These are phyloP conservation scores for Quadroppia sp. DNA, from an alignment of 2,888 invertebrate species.

Conservation along the genomic window DNA sequence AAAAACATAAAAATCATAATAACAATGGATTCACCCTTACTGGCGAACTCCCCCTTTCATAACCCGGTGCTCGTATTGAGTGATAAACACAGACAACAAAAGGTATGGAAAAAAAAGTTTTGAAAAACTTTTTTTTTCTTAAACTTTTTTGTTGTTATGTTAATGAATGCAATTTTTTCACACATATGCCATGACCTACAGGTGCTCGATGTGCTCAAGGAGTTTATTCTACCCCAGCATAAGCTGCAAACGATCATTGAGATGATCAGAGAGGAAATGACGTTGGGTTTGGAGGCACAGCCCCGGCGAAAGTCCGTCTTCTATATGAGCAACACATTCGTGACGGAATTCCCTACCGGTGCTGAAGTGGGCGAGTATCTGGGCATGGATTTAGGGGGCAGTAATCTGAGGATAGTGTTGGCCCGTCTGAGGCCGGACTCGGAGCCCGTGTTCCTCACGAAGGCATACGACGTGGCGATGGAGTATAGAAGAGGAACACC, in stretches of 20 bases:
- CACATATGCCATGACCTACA: too few species aligned
- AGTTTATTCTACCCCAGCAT: background rate
- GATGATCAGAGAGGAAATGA: slow-evolving; percentile 35
- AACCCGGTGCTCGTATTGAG: slow-evolving; percentile 11
- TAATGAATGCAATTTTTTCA: background rate
- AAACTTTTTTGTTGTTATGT: too few species aligned
- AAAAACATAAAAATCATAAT: too few species aligned
- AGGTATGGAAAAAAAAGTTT: too few species aligned
- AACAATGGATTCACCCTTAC: background rate
- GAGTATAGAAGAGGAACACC: slow-evolving; percentile 20
- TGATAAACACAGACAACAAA: slow-evolving; percentile 13
- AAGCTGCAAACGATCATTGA: slow-evolving; percentile 9
- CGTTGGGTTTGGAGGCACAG: slow-evolving; percentile 28
- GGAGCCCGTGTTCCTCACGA: slow-evolving; percentile 10
- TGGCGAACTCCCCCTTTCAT: slow-evolving; percentile 19
- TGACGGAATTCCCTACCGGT: slow-evolving; percentile 38
- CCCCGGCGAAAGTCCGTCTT: slow-evolving; percentile 13
- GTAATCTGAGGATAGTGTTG: slow-evolving; percentile 40
- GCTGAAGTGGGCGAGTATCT: slow-evolving; percentile 41
- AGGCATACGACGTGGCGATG: slow-evolving; percentile 36
- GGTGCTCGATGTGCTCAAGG: background rate
- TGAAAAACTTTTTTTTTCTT: too few species aligned
- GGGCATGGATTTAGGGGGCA: slow-evolving; percentile 42
- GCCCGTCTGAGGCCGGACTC: slow-evolving; percentile 20
- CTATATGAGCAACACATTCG: slow-evolving; percentile 44